These are phyloP conservation scores for Amyelois transitella DNA, from an alignment of 1,140 invertebrate species.

Conservation along the genomic window DNA sequence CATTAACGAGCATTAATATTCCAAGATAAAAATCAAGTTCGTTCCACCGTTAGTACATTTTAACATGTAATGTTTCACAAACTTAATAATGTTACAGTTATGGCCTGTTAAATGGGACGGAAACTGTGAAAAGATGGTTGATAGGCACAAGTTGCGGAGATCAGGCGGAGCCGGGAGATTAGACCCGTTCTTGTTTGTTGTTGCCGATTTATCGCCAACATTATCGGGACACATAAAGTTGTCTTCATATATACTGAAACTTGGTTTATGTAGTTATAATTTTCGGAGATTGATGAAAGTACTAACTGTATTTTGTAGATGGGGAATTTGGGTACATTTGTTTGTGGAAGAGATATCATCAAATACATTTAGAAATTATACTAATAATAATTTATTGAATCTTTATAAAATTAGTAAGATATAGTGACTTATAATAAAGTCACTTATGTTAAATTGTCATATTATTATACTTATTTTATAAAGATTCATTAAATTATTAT, in stretches of 20 bases:
- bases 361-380: too few species aligned
- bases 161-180: slow-evolving; percentile 11
- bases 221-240: slow-evolving; percentile 19
- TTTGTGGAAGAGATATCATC: not conserved
- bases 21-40: not conserved
- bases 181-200: slow-evolving; percentile 40
- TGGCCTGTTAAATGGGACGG: slow-evolving; percentile 43
- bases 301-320: not conserved
- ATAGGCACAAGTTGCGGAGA: slow-evolving; percentile 26
- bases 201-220: slow-evolving; percentile 37
- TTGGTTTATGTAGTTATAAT: slow-evolving; percentile 8
- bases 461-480: too few species aligned
- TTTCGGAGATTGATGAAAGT: not conserved
- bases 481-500: too few species aligned
- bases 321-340: not conserved
- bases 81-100: slow-evolving; percentile 24
- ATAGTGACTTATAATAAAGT: too few species aligned
- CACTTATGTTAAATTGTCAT: too few species aligned
- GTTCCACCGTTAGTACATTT: not conserved
- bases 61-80: not conserved
- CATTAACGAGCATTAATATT: too few species aligned
- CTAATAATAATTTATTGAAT: too few species aligned
- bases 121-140: slow-evolving; percentile 46
- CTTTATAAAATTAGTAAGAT: too few species aligned
- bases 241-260: slow-evolving; percentile 10